These are phyloP conservation scores for Poeciliopsis presidionis DNA, from an alignment of 2,797 vertebrate genomes.

Conservation along the genomic window DNA sequence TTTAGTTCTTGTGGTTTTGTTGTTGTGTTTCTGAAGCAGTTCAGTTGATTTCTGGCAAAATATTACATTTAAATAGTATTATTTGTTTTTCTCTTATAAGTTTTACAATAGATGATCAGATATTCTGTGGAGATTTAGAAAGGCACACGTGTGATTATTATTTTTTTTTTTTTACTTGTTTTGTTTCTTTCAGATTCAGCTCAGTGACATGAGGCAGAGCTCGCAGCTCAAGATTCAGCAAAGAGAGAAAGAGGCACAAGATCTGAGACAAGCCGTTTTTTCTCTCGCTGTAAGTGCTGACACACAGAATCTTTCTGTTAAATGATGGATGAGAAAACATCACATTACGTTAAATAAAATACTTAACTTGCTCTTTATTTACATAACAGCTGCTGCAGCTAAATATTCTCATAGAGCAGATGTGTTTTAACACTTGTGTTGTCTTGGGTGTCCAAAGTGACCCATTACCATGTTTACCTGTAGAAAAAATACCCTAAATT, in stretches of 20 bases:
- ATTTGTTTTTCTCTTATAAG: background rate
- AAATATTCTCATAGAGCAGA: background rate
- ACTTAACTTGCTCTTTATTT: background rate
- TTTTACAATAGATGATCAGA: too few species aligned
- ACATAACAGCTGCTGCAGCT: background rate
- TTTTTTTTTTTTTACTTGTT: too few species aligned
- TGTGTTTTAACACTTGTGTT: too few species aligned
- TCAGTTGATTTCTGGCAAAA: background rate
- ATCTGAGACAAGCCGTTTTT: conserved; percentile 77
- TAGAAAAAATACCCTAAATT: too few species aligned
- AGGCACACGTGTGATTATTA: background rate
- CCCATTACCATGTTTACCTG: too few species aligned
- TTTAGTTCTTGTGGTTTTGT: background rate
- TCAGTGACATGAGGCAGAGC: conserved; percentile 71
- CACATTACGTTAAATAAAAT: background rate
- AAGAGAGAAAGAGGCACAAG: conserved; percentile 75
- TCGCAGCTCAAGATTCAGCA: conserved; percentile 74
- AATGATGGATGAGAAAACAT: background rate
- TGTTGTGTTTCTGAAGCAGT: background rate
- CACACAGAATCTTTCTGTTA: background rate
- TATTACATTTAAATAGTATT: background rate
- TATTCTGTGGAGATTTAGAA: background rate
- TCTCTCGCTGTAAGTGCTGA: conserved; percentile 73
- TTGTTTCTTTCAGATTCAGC: conserved; percentile 62
- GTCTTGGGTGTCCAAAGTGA: too few species aligned